Base-by-base conservation (phyloP, 2,888 invertebrate genomes). In the Rotaria magnacalcarata region DNA sequence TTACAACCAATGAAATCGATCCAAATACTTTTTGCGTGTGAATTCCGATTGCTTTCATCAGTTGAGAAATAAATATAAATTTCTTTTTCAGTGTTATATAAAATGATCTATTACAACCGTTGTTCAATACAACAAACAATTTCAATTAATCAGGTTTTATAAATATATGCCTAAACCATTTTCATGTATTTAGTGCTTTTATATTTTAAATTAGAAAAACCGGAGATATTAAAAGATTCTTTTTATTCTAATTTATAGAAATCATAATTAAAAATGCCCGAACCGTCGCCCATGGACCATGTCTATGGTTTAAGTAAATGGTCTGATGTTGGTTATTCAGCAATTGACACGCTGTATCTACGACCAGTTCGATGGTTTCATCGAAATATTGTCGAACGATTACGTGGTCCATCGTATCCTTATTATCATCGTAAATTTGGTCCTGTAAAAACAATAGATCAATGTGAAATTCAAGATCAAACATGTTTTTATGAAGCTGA, bases 381-480 rank as follows among this genome's bases (percentile, higher is more conserved):
- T 47, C 19, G n/a, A 43, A 80, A 80, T 80, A n/a, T 80, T 80
- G 47, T 80, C 16, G 80, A 80, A 47, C 7, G 47, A 14, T 47
- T 47, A 11, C 43, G 80, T 47, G 80, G 87, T 27, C 47, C 56
- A 50, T 84, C 85, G 19, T 87, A 87, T 67, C 86, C 86, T 0
- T 99, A 97, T 94, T 99, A 98, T 90, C 98, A 99, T 91, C 93
- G 94, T 89, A 93, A 94, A 89, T 96, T 93, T 90, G 94, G 94
- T 85, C 94, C 98, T 87, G 98, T 98, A 7, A 96, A 97, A 0
- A 96, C 96, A 56, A 95, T 99, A 89, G 99, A 99, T 90, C 94
- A 97, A 90, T 99, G 99, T 91, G 94, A 95, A 88, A 93, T 93
- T 3, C 95, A 95, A 89, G 99, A 99, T 91, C 91, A 92, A 2